A percentile compares a stretch with the other conserved stretches of the same genome.
Conservation (phyloP, 2,113 vertebrate species). For the Phrynocephalus versicolor region DNA sequence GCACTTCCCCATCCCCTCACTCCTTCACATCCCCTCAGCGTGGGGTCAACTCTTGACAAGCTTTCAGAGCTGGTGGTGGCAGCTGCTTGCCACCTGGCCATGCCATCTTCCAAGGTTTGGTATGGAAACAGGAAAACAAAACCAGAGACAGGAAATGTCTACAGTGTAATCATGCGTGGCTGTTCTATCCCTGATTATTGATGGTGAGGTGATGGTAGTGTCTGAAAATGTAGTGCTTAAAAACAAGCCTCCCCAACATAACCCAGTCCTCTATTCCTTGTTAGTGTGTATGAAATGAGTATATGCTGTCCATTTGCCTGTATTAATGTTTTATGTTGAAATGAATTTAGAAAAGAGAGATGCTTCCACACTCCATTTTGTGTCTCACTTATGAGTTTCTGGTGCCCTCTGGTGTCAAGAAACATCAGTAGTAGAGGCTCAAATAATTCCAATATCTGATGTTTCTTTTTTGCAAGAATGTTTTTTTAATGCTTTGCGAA, state of each 20-base stretch:
- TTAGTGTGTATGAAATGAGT: neutral
- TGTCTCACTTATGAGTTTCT: neutral
- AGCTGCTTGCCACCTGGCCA: too few relatives aligned
- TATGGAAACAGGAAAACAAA: neutral
- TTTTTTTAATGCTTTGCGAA: neutral
- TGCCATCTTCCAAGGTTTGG: too few relatives aligned
- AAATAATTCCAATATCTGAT: neutral
- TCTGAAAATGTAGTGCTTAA: neutral
- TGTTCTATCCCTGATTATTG: neutral
- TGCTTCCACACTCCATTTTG: neutral
- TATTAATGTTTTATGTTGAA: neutral
- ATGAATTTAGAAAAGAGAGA: neutral
- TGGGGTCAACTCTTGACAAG: neutral
- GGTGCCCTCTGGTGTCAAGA: slow-evolving; percentile 34
- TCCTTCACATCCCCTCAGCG: neutral
- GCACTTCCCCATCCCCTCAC: too few relatives aligned
- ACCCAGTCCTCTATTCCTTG: neutral
- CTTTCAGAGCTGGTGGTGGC: too few relatives aligned
- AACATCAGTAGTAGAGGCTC: neutral
- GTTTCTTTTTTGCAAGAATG: neutral
- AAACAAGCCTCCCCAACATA: neutral
- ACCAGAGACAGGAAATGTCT: neutral
- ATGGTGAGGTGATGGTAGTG: neutral
- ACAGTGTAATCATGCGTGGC: neutral
- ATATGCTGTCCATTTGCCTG: neutral